Evolutionary conservation across 2,113 vertebrate species (phyloP).

Genomic region (Cinclus cinclus): DNA sequence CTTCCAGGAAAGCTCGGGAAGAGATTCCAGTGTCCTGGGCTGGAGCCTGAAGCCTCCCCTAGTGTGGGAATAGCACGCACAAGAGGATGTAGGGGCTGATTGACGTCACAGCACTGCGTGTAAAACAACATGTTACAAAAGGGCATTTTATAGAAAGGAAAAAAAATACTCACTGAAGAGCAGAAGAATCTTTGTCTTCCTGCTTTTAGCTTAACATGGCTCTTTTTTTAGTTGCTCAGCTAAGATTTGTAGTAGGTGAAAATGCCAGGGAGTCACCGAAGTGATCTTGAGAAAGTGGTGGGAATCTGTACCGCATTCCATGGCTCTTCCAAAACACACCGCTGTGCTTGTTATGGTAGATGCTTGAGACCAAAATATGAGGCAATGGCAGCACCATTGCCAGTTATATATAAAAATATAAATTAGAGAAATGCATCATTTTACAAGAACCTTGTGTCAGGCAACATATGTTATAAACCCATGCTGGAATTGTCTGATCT

Average conservation of each 20-base stretch:
- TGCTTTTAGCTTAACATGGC: constrained; percentile 24
- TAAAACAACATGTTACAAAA: constrained; percentile 44
- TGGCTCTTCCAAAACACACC: background rate
- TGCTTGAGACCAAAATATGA: background rate
- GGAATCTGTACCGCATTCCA: background rate
- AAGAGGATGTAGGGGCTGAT: constrained; percentile 44
- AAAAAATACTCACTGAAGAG: background rate
- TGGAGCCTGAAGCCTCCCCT: background rate
- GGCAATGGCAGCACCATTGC: background rate
- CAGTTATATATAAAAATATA: background rate
- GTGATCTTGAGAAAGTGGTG: constrained; percentile 13
- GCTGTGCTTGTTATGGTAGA: background rate
- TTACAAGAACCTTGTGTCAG: background rate
- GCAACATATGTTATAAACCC: background rate
- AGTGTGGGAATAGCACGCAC: constrained; percentile 46
- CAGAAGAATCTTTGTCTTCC: constrained; percentile 56
- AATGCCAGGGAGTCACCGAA: background rate
- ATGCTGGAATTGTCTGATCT: background rate
- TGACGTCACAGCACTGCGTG: constrained; percentile 32
- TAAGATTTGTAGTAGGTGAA: background rate
- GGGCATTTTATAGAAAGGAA: constrained; percentile 57
- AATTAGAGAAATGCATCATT: background rate
- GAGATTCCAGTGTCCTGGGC: background rate
- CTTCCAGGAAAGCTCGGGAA: background rate
- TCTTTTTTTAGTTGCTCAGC: constrained; percentile 9